phyloP scores from a whole-genome alignment of 2,113 vertebrate genomes.

The Sinocyclocheilus rhinocerous region DNA sequence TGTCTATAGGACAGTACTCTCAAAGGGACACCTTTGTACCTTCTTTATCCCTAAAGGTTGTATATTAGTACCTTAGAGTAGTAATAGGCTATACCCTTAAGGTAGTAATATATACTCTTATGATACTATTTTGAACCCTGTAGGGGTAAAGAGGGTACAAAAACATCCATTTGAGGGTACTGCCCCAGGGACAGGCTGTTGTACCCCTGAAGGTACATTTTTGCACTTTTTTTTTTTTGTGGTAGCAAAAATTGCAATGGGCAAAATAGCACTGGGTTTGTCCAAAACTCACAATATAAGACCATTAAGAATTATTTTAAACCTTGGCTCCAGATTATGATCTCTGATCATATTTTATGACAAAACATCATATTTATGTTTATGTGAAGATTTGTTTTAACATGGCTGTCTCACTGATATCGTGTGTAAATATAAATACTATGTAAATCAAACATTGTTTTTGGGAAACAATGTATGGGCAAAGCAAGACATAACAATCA shows the following conservation, averaged over 20 bases:
- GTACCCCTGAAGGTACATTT: too few species aligned
- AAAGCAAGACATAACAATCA: conserved; percentile 6
- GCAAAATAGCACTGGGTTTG: not conserved
- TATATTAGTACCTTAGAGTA: too few species aligned
- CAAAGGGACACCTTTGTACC: too few species aligned
- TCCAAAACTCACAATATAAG: not conserved
- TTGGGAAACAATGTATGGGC: not conserved
- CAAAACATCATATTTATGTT: not conserved
- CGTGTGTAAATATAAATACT: not conserved
- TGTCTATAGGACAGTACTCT: too few species aligned
- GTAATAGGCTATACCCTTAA: too few species aligned
- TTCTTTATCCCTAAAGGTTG: too few species aligned
- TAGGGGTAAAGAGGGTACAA: too few species aligned
- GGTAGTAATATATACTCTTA: too few species aligned
- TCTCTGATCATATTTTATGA: not conserved
- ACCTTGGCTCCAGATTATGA: not conserved
- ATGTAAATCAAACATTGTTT: not conserved
- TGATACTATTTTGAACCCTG: too few species aligned
- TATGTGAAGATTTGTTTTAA: not conserved
- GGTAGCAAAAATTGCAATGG: not conserved
- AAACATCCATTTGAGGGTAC: too few species aligned
- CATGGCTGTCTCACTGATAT: not conserved
- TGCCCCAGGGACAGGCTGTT: not conserved
- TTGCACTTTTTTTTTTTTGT: too few species aligned
- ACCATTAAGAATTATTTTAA: not conserved